Base-by-base conservation (phyloP, 2,888 invertebrate genomes). In the Dryadula phaetusa region DNA sequence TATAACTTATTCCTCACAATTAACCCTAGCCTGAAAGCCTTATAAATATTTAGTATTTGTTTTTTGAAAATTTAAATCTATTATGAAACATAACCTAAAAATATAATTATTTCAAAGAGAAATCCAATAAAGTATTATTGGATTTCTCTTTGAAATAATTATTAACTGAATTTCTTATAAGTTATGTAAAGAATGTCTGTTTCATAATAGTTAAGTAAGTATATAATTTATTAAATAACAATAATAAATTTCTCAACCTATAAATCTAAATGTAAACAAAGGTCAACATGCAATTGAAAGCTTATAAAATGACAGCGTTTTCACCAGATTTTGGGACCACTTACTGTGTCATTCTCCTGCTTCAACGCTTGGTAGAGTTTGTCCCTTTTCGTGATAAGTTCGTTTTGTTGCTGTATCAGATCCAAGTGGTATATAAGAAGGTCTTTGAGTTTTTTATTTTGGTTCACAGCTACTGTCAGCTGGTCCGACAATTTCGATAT, bases 401-500 rank as follows among this genome's bases (percentile, higher is more conserved):
- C 97, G 79, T 97, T 97, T 87, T 98, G 98, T 87, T 97, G 97
- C 84, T 98, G 97, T 82, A 98, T 97, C 71, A 98, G 92, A 86
- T 98, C 97, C 78, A 98, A 92, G 84, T 98, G 97, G 74, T 96
- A 94, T 68, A 97, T 90, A 72, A 98, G 90, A 81, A 98, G 94
- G 74, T 96, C 96, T 87, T 97, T 97, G 62, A 96, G 91, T 78
- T 94, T 94, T 82, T 93, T 95, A 84, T 95, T 95, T 89, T 96
- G 95, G 79, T 63, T 69, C 66, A 86, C 87, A 66, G 84, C 77
- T 5, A 81, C 88, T 78, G 85, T 87, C 77, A 93, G 83, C 76
- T 82, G 87, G 75, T 88, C 82, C 25, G 81, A 77, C 4, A 86
- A 82, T 46, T 76, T 76, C 49, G 69, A 76, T 8, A 84, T 71